A percentile compares a stretch with the other conserved stretches of the same genome.
These are phyloP conservation scores for Itoplectis maculator DNA, from an alignment of 2,888 invertebrate species.

Conservation along the genomic window DNA sequence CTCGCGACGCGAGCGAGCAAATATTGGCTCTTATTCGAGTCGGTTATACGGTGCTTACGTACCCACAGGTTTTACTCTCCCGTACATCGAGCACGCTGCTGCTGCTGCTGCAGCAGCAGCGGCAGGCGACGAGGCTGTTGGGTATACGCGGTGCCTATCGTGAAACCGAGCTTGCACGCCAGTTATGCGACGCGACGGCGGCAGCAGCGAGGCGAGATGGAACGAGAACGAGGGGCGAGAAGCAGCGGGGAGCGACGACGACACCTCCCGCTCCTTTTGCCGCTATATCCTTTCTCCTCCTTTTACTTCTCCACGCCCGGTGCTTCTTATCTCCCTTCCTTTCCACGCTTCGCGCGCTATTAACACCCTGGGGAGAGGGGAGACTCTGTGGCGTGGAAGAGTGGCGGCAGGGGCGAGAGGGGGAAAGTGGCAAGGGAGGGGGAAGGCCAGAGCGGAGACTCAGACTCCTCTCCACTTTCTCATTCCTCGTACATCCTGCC, in stretches of 20 bases:
- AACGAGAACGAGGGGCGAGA: too few species aligned
- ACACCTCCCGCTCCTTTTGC: not conserved
- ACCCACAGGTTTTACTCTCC: slow-evolving; percentile 70
- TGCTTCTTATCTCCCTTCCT: slow-evolving; percentile 24
- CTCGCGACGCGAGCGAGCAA: slow-evolving; percentile 77
- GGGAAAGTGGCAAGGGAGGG: too few species aligned
- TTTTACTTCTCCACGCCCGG: slow-evolving; percentile 1
- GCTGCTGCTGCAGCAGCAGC: not conserved
- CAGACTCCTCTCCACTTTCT: slow-evolving; percentile 10
- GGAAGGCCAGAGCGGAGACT: too few species aligned
- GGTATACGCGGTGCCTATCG: not conserved
- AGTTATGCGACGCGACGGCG: not conserved
- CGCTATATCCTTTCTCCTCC: slow-evolving; percentile 13
- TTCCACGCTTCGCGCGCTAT: slow-evolving; percentile 15
- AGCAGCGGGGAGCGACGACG: not conserved
- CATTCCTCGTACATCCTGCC: slow-evolving; percentile 9
- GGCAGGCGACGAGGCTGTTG: slow-evolving; percentile 9
- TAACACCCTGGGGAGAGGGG: slow-evolving; percentile 3
- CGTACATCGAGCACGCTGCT: slow-evolving; percentile 38
- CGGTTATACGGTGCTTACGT: slow-evolving; percentile 79
- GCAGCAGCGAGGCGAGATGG: not conserved
- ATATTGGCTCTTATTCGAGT: slow-evolving; percentile 80
- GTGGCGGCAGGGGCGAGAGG: not conserved
- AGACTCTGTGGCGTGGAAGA: too few species aligned
- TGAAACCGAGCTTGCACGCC: slow-evolving; percentile 13